These are phyloP conservation scores for Fragum fragum DNA, from an alignment of 2,888 invertebrate species.

Conservation along the genomic window DNA sequence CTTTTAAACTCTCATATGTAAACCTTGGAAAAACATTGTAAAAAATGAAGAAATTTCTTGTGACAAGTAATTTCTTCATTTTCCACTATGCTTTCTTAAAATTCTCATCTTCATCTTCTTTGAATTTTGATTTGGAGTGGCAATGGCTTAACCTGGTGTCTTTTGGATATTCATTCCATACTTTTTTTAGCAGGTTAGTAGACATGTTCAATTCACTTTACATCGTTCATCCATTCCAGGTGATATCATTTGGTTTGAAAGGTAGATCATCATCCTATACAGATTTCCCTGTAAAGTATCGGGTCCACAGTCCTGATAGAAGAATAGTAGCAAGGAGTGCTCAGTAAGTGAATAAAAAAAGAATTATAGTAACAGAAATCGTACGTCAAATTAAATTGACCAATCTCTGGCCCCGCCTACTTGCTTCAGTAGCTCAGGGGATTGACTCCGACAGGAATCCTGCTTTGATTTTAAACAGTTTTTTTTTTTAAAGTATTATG, in stretches of 20 bases:
- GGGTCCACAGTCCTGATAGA: slow-evolving; percentile 79
- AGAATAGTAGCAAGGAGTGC: slow-evolving; percentile 77
- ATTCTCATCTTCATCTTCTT: not conserved
- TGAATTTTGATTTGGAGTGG: not conserved
- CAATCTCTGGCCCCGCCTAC: too few relatives aligned
- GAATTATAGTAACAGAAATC: too few relatives aligned
- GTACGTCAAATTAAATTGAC: too few relatives aligned
- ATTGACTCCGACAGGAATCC: too few relatives aligned
- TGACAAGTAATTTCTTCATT: not conserved
- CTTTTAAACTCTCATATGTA: too few relatives aligned
- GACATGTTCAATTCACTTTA: too few relatives aligned
- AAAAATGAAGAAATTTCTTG: slow-evolving; percentile 9
- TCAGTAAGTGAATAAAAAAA: slow-evolving; percentile 77
- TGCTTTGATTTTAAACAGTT: too few relatives aligned
- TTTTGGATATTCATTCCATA: too few relatives aligned
- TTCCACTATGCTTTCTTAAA: not conserved
- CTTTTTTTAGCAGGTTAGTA: too few relatives aligned
- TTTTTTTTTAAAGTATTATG: too few relatives aligned
- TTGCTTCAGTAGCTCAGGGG: too few relatives aligned
- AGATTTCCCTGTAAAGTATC: slow-evolving; percentile 74
- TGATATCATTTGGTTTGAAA: slow-evolving; percentile 82
- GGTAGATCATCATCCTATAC: slow-evolving; percentile 71
- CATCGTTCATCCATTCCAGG: too few relatives aligned
- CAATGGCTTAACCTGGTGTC: not conserved
- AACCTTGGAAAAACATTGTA: not conserved